phyloP scores from a whole-genome alignment of 2,888 invertebrate genomes.

The Protodeltote pygarga region DNA sequence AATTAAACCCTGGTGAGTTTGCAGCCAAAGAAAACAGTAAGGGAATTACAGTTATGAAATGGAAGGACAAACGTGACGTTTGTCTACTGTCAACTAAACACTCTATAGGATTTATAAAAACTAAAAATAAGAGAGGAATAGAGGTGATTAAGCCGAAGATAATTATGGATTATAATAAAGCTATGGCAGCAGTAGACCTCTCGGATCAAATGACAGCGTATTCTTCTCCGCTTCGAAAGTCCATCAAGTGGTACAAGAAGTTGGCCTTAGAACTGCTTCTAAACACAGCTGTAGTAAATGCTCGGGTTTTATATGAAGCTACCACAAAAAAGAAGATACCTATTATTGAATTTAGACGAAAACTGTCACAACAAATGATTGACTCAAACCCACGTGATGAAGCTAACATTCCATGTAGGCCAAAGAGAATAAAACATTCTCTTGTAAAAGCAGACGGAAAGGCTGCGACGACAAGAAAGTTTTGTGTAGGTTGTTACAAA shows the following conservation, averaged over 20 bases:
- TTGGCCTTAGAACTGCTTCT: slow-evolving; percentile 30
- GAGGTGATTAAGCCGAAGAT: slow-evolving; percentile 36
- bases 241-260: slow-evolving; percentile 60
- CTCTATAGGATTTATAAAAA: slow-evolving; percentile 2
- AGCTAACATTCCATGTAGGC: slow-evolving; percentile 2
- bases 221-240: slow-evolving; percentile 51
- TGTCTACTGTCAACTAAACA: slow-evolving; percentile 4
- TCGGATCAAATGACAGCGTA: slow-evolving; percentile 55
- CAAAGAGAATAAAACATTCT: slow-evolving; percentile 12
- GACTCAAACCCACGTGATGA: slow-evolving; percentile 1
- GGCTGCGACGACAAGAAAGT: slow-evolving; percentile 3
- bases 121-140: slow-evolving; percentile 1
- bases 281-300: slow-evolving; percentile 12
- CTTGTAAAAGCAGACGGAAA: slow-evolving; percentile 8
- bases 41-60: not conserved
- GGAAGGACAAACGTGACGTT: not conserved
- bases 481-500: slow-evolving; percentile 10
- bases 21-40: not conserved
- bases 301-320: slow-evolving; percentile 2
- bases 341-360: slow-evolving; percentile 6
- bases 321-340: slow-evolving; percentile 4
- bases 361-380: slow-evolving; percentile 1
- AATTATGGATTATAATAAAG: slow-evolving; percentile 54
- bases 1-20: not conserved
- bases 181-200: slow-evolving; percentile 54